Percentiles rank a stretch among this genome's conserved stretches.
phyloP scores from a whole-genome alignment of 2,888 invertebrate genomes.

The Leistus spinibarbis region DNA sequence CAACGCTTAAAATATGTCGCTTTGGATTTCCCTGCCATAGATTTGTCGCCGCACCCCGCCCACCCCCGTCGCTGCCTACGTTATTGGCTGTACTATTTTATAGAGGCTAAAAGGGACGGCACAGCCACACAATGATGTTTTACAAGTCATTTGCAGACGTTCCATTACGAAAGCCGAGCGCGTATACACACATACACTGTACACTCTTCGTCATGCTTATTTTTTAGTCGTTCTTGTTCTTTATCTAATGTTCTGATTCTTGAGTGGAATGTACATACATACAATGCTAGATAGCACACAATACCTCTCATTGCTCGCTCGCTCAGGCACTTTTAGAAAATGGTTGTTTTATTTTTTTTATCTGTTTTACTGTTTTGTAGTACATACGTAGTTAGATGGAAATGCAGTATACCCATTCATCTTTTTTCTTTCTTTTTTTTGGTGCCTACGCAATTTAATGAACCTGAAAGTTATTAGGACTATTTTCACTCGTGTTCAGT shows the following conservation, averaged over 20 bases:
- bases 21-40: slow-evolving; percentile 12
- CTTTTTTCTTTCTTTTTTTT: too few species aligned
- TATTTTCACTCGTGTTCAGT: too few species aligned
- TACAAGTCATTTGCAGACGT: slow-evolving; percentile 36
- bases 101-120: neutral
- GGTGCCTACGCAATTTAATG: too few species aligned
- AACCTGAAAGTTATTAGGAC: too few species aligned
- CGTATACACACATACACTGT: neutral
- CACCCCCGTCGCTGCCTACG: neutral
- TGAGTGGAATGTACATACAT: neutral
- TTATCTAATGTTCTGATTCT: neutral
- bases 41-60: slow-evolving; percentile 19
- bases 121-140: slow-evolving; percentile 19
- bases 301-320: too few species aligned
- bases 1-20: slow-evolving; percentile 29
- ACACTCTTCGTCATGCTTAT: neutral
- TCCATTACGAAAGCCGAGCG: neutral
- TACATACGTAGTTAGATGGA: too few species aligned
- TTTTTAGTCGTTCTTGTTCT: neutral
- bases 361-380: too few species aligned
- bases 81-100: neutral
- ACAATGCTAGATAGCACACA: too few species aligned
- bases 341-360: too few species aligned
- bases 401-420: too few species aligned
- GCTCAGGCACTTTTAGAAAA: too few species aligned